Percentiles rank a stretch among this genome's conserved stretches.
These are phyloP conservation scores for Lycaena phlaeas DNA, from an alignment of 2,888 invertebrate species.

Conservation along the genomic window DNA sequence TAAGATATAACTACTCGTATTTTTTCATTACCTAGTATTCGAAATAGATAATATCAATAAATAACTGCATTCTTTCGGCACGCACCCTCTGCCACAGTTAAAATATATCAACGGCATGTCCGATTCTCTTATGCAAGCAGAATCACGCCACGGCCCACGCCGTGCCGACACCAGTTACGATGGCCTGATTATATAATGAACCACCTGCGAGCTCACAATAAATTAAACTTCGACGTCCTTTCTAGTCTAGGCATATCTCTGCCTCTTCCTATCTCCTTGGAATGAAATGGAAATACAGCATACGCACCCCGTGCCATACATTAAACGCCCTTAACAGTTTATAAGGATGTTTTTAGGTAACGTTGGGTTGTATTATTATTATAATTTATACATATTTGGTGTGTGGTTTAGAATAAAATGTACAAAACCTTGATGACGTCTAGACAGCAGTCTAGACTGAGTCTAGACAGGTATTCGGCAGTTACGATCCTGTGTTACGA, in stretches of 20 bases:
- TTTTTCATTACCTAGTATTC: too few species aligned
- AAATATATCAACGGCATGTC: constrained; percentile 3
- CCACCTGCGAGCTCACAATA: constrained; percentile 17
- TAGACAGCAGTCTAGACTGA: constrained; percentile 63
- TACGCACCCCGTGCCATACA: too few species aligned
- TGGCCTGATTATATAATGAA: constrained; percentile 18
- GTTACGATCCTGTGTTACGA: constrained; percentile 49
- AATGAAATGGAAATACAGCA: too few species aligned
- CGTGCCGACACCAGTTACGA: constrained; percentile 16
- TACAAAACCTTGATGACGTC: constrained; percentile 55
- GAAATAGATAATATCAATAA: too few species aligned
- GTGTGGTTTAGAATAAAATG: constrained; percentile 23
- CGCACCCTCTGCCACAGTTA: constrained; percentile 2
- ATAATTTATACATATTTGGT: not conserved
- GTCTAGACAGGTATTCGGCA: constrained; percentile 70
- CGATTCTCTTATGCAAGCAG: constrained; percentile 18
- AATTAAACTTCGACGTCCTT: constrained; percentile 14
- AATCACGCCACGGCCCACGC: constrained; percentile 18
- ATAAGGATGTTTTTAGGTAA: too few species aligned
- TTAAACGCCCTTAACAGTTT: too few species aligned
- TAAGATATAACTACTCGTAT: too few species aligned
- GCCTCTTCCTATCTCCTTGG: too few species aligned
- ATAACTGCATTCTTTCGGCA: too few species aligned
- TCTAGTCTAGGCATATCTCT: not conserved
- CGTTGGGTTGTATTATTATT: not conserved